Conservation (phyloP, 1,140 invertebrate species). For the Copidosoma floridanum region DNA sequence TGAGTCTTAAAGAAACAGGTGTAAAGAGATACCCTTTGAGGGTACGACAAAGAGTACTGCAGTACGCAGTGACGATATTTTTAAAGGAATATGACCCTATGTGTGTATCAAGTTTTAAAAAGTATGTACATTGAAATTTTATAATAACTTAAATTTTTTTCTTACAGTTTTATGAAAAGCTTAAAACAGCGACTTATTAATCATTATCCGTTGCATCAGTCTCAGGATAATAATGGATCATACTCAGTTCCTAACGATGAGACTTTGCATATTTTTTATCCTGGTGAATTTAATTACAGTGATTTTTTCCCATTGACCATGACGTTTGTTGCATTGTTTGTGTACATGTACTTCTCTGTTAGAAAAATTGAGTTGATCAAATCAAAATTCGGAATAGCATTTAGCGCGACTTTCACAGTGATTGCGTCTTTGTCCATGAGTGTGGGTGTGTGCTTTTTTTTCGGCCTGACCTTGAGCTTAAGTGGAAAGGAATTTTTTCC, state of each 20-base stretch:
- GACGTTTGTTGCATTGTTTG: constrained; percentile 81
- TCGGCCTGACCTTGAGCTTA: constrained; percentile 76
- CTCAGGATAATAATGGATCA: constrained; percentile 41
- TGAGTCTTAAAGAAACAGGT: constrained; percentile 86
- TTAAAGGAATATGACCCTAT: constrained; percentile 75
- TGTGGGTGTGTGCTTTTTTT: constrained; percentile 89
- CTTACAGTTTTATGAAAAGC: constrained; percentile 73
- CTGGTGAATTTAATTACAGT: constrained; percentile 80
- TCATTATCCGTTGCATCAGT: constrained; percentile 72
- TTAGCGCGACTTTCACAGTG: constrained; percentile 86
- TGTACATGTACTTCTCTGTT: constrained; percentile 94
- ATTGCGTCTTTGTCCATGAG: constrained; percentile 90
- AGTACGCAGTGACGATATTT: constrained; percentile 87
- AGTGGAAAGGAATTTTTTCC: constrained; percentile 87
- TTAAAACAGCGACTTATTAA: constrained; percentile 68
- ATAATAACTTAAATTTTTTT: constrained; percentile 5
- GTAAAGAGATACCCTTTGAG: constrained; percentile 83
- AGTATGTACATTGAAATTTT: background rate
- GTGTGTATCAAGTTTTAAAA: constrained; percentile 55
- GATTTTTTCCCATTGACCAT: constrained; percentile 83
- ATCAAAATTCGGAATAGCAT: constrained; percentile 86
- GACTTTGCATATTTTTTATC: constrained; percentile 78
- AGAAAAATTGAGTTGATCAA: constrained; percentile 91
- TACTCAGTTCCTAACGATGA: constrained; percentile 44
- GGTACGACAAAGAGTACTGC: constrained; percentile 78